Evolutionary conservation across 2,113 vertebrate genomes (phyloP), one percentile per base, ranked within the genome.

Genomic region (Percopsis transmontana): DNA sequence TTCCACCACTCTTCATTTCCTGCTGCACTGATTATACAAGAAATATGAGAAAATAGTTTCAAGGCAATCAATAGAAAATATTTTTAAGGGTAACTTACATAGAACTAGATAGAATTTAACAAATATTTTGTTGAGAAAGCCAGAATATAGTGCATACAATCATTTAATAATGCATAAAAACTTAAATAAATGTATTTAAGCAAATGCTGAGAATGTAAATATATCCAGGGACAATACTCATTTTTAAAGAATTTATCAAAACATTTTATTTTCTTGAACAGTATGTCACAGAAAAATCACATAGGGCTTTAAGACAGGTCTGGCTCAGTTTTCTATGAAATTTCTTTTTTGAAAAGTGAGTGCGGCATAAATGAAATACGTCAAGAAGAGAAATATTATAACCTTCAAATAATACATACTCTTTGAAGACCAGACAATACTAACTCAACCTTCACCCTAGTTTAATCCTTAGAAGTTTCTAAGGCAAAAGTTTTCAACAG

Each of bases 241-340:
- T 9, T 54, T 44, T 61, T 66, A 72, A 82, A 80, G 84, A 83
- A 90, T 87, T 90, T 90, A 91, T 91, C 88, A 91, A 91, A 93
- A 92, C 76, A 70, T 87, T 91, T 93, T 90, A 88, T 80, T 90
- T 91, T 85, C 76, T 87, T 77, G 59, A 88, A 87, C 90, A 90
- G 84, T 92, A 92, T 91, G 82, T 91, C 92, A 92, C 91, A 88
- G 88, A 91, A 89, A 87, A 85, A 90, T 88, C 91, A 93, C 91
- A 92, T 80, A 89, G 85, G 87, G 83, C 77, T 91, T 92, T 91
- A 92, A 93, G 90, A 93, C 90, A 91, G 87, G 88, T 92, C 87
- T 88, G 91, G 91, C 92, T 92, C 91, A 90, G 90, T 87, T 86
- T 89, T 86, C 81, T 83, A 89, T 76, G 77, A 72, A 67, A 85